These are phyloP conservation scores for Bovichtus variegatus DNA, from an alignment of 2,797 vertebrate genomes.

Conservation along the genomic window DNA sequence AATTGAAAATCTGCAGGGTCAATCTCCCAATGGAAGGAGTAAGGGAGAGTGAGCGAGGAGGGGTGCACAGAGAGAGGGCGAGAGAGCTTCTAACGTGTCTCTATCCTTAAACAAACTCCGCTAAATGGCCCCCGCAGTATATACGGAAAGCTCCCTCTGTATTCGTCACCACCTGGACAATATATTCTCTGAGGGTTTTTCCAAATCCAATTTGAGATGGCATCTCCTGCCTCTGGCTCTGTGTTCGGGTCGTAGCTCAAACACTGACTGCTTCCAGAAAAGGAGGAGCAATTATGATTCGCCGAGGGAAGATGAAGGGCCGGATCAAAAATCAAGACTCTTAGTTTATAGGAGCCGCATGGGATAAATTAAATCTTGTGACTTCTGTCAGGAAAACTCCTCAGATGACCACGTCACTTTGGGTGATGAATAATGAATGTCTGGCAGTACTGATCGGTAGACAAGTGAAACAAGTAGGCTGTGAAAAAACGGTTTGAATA, in stretches of 20 bases:
- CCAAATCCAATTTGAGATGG: conserved; percentile 57
- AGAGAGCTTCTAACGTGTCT: conserved; percentile 35
- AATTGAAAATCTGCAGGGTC: conserved; percentile 74
- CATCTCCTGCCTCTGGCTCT: conserved; percentile 31
- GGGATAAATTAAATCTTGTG: conserved; percentile 47
- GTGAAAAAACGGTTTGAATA: conserved; percentile 27
- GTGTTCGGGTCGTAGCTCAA: conserved; percentile 39
- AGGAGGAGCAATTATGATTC: conserved; percentile 59
- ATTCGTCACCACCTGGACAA: conserved; percentile 51
- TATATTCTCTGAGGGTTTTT: conserved; percentile 37
- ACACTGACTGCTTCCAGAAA: conserved; percentile 23
- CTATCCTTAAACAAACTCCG: conserved; percentile 46
- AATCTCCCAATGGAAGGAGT: conserved; percentile 48
- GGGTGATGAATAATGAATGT: conserved; percentile 51
- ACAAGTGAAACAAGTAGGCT: conserved; percentile 36
- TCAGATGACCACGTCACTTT: conserved; percentile 25
- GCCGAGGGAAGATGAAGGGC: conserved; percentile 51
- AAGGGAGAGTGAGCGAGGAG: background rate
- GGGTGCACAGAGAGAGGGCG: background rate
- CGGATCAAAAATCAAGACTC: conserved; percentile 55
- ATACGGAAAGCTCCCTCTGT: conserved; percentile 41
- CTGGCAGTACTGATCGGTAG: conserved; percentile 36
- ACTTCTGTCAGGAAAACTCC: conserved; percentile 31
- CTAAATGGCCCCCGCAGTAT: conserved; percentile 47
- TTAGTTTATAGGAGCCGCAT: conserved; percentile 36